phyloP scores from a whole-genome alignment of 2,888 invertebrate species.

The Rotaria magnacalcarata region DNA sequence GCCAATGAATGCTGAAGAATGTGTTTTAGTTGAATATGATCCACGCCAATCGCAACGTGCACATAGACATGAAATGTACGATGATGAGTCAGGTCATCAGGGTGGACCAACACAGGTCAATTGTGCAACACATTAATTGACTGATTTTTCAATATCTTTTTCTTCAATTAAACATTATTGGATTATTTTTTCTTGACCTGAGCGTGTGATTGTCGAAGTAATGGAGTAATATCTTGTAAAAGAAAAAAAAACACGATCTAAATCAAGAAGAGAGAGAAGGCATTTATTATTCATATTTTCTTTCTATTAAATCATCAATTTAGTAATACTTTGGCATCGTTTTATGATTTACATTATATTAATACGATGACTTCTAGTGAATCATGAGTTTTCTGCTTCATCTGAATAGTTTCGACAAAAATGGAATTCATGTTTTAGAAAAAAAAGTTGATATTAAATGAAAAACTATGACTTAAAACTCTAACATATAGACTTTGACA shows the following conservation, averaged over 20 bases:
- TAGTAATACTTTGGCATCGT: too few species aligned
- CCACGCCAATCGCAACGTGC: constrained; percentile 67
- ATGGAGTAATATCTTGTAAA: neutral
- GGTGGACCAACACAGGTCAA: constrained; percentile 36
- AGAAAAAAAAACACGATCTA: neutral
- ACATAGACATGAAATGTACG: constrained; percentile 49
- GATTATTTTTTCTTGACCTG: neutral
- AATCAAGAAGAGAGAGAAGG: neutral
- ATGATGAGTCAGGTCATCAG: constrained; percentile 29
- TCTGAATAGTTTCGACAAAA: too few species aligned
- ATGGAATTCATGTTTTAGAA: too few species aligned
- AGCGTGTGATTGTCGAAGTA: neutral
- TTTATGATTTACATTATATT: too few species aligned
- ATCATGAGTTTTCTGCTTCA: too few species aligned
- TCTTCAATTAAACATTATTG: neutral
- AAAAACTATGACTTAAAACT: too few species aligned
- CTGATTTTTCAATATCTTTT: neutral
- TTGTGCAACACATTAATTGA: constrained; percentile 27
- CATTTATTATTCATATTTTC: too few species aligned
- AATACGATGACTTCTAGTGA: too few species aligned
- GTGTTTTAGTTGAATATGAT: constrained; percentile 71
- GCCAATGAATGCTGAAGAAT: constrained; percentile 76
- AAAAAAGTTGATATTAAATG: too few species aligned
- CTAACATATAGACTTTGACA: too few species aligned
- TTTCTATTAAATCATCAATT: too few species aligned